Base-by-base conservation (phyloP, 2,113 vertebrate species). In the Mirounga angustirostris region DNA sequence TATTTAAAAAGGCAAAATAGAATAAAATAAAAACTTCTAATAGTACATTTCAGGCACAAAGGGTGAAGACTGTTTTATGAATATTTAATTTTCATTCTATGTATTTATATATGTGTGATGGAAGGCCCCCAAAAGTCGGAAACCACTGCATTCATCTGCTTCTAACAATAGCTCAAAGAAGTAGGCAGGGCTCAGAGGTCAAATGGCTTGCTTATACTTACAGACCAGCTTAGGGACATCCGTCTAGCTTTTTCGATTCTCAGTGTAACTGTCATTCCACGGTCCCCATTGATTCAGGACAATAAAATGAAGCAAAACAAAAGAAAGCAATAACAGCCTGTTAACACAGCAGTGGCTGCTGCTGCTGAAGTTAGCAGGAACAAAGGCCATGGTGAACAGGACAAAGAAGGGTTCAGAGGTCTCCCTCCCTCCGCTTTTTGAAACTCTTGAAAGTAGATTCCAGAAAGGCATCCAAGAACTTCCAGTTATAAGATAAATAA, bases 241-340 rank as follows among this genome's bases (percentile, higher is more conserved):
- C 26, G 28, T 52, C 46, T 52, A 19, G 7, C 61, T 81, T 52
- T 93, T 54, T 43, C 22, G 46, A 11, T 71, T 80, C 61, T 84
- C 15, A 40, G 3, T 30, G 26, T 26, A 56, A 43, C 40, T 67
- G 54, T 43, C 50, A 73, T 52, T 79, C 30, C 30, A 63, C 43
- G 14, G 11, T 36, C 46, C 46, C 2, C 33, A 13, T 4, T 69
- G 71, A 94, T 69, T 83, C 30, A 52, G 82, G 50, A 54, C 21
- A 52, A 90, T 63, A 73, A 95, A 95, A 79, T 15, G 65, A 81
- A 76, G 21, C 33, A 52, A 80, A 92, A 86, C 9, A 19, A 92
- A 86, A 79, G 8, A 33, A 69, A 81, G 30, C 36, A 50, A 6
- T 73, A 67, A 69, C 8, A 81, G 7, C 30, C 19, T 33, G 14